Evolutionary conservation across 2,888 invertebrate species (phyloP), one percentile per base, ranked within the genome.

Genomic region (Netelia inedita): DNA sequence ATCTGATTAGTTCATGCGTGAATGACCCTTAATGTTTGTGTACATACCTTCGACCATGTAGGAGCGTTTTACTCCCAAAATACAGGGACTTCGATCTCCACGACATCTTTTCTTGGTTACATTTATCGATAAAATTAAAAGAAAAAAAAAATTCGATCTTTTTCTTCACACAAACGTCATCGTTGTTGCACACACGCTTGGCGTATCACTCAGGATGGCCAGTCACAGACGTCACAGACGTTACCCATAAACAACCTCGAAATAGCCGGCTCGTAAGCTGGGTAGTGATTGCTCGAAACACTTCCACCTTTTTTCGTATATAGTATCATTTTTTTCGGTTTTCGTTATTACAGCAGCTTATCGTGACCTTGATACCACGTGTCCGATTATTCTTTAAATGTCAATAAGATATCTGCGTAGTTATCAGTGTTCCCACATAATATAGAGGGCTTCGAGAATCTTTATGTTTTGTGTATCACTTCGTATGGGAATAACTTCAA

Each of bases 261-360:
- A n/a, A 50, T 66, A 57, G 11, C 43, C 63, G 28, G 50, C 21
- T 46, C n/a, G 28, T 19, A 69, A 55, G 68, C 61, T 21, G 63
- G 50, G 69, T 74, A 10, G 43, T 16, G 16, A 21, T n/a, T 46
- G 14, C n/a, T 21, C 19, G 59, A 35, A n/a, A 23, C 2, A 14
- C 11, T 43, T 61, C 55, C 63, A 69, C 68, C 14, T 59, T 69
- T 66, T 35, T 59, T 68, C 16, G 21, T 28, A 19, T 80, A 46
- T 84, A 16, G 83, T 66, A 80, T 73, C 76, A 84, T 68, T 21
- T 84, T 72, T 81, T 81, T 81, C 23, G 1, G 35, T 21, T 23
- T 50, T 21, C 19, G 14, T 11, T n/a, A 8, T 14, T 28, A 16
- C 46, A 79, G 35, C 66, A 61, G 41, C 72, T 43, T 66, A 61